Evolutionary conservation across 2,113 vertebrate species (phyloP).

Genomic region (Cephalopterus ornatus): DNA sequence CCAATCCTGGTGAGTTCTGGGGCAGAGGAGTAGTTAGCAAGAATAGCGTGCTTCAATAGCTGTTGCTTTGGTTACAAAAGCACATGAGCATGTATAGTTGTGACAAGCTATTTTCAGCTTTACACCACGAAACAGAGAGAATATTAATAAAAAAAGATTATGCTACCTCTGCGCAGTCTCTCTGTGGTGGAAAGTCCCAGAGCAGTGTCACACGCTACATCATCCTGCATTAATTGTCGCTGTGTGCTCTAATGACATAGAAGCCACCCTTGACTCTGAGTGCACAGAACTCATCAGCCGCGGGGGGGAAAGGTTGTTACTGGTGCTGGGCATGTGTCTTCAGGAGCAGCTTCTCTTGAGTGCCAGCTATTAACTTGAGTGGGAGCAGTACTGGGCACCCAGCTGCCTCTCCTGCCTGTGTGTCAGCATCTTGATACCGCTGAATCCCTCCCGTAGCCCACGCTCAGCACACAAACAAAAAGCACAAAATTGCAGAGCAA

Average conservation of each 20-base stretch:
- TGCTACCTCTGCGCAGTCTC: slow-evolving; percentile 30
- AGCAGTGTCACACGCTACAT: slow-evolving; percentile 11
- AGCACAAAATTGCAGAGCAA: background rate
- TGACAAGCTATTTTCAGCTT: slow-evolving; percentile 63
- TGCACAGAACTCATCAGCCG: background rate
- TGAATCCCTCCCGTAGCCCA: background rate
- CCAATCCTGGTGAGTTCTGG: background rate
- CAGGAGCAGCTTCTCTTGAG: background rate
- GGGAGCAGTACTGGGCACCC: slow-evolving; percentile 34
- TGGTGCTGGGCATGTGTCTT: background rate
- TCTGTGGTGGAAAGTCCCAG: background rate
- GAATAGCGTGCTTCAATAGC: slow-evolving; percentile 31
- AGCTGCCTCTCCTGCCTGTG: background rate
- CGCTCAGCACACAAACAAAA: background rate
- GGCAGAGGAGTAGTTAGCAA: slow-evolving; percentile 37
- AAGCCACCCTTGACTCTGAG: slow-evolving; percentile 1
- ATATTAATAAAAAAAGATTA: slow-evolving; percentile 14
- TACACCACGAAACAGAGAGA: slow-evolving; percentile 32
- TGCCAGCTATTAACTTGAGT: slow-evolving; percentile 20
- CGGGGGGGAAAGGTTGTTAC: background rate
- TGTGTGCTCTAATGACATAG: background rate
- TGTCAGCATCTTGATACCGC: background rate
- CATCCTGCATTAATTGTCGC: background rate
- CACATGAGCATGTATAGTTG: slow-evolving; percentile 2
- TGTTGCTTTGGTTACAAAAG: slow-evolving; percentile 65